A percentile compares a stretch with the other conserved stretches of the same genome.
phyloP scores from a whole-genome alignment of 2,797 vertebrate species.

The Scolopax rusticola region DNA sequence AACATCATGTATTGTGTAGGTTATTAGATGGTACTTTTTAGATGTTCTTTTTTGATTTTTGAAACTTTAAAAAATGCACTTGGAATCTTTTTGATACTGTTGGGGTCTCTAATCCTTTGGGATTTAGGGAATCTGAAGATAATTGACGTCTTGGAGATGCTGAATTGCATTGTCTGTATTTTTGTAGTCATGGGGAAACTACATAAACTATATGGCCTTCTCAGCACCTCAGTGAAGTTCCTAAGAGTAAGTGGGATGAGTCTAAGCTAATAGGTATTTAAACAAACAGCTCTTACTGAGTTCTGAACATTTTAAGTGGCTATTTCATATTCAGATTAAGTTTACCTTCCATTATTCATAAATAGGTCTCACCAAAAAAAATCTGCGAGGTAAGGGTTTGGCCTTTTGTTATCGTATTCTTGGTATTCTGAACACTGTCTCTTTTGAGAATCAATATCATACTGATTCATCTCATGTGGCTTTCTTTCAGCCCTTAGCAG shows the following conservation, averaged over 20 bases:
- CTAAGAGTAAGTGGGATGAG: not conserved
- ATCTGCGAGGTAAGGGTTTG: not conserved
- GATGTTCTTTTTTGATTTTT: not conserved
- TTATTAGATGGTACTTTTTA: not conserved
- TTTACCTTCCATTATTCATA: not conserved
- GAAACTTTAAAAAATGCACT: not conserved
- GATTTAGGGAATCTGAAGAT: not conserved
- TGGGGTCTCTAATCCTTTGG: not conserved
- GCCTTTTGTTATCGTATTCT: not conserved
- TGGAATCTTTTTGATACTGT: not conserved
- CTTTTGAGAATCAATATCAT: not conserved
- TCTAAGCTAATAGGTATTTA: not conserved
- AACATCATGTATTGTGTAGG: not conserved
- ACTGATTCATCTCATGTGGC: not conserved
- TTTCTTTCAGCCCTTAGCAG: not conserved
- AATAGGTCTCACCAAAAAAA: not conserved
- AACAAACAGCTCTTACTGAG: not conserved
- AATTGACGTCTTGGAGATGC: not conserved
- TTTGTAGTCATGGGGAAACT: not conserved
- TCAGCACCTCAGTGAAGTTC: not conserved
- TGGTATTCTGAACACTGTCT: not conserved
- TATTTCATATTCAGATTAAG: not conserved
- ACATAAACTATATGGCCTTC: not conserved
- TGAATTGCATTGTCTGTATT: not conserved
- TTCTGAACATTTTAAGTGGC: not conserved